These are phyloP conservation scores for Aptenodytes patagonicus DNA, from an alignment of 2,113 vertebrate species.

Conservation along the genomic window DNA sequence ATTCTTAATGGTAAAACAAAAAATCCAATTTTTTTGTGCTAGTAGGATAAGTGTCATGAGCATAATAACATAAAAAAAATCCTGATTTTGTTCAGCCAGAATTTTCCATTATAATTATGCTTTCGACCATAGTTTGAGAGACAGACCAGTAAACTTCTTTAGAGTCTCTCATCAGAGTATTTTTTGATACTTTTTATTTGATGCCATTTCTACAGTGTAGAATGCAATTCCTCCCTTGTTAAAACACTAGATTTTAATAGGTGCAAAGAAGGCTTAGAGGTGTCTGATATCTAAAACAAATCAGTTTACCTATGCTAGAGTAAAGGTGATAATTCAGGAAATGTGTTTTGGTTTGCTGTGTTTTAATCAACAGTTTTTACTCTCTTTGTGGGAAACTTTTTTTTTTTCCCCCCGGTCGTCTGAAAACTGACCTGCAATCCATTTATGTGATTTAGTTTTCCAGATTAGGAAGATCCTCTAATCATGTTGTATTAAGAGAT, in stretches of 20 bases:
- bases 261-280: neutral
- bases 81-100: neutral
- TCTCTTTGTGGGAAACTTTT: neutral
- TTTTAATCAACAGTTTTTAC: neutral
- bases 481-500: slow-evolving; percentile 20
- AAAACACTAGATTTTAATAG: neutral
- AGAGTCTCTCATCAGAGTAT: neutral
- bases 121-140: neutral
- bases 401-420: neutral
- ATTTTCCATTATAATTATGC: neutral
- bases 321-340: neutral
- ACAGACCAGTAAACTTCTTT: neutral
- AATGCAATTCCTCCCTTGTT: neutral
- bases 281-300: neutral
- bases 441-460: slow-evolving; percentile 58
- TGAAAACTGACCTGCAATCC: slow-evolving; percentile 51
- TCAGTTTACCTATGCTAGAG: neutral
- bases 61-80: neutral
- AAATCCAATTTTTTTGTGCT: neutral
- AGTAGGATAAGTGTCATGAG: neutral
- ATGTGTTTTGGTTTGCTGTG: neutral
- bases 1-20: neutral
- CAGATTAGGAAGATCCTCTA: slow-evolving; percentile 56
- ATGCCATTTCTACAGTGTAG: neutral
- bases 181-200: neutral